Conservation (phyloP, 2,797 vertebrate species). For the Hypotaenidia philippensis region DNA sequence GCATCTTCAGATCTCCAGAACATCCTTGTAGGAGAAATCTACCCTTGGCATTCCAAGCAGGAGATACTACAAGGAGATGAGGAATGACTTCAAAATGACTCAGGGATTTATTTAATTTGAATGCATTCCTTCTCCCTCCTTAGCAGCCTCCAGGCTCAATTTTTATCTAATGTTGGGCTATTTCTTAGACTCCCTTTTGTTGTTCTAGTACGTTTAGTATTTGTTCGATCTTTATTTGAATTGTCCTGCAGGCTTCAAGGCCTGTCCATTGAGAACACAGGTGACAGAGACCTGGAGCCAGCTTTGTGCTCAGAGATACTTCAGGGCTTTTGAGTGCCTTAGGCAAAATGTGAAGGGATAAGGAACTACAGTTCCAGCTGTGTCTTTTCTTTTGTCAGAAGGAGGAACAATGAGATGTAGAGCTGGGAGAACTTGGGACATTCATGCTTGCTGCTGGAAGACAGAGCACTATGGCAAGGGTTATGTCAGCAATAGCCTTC, state of each 20-base stretch:
- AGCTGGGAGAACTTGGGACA: neutral
- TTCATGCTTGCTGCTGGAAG: neutral
- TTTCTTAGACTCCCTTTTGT: neutral
- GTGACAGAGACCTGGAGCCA: slow-evolving; percentile 3
- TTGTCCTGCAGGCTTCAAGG: slow-evolving; percentile 28
- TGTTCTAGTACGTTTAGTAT: neutral
- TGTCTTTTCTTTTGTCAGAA: neutral
- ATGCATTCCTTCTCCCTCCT: neutral
- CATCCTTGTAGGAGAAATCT: neutral
- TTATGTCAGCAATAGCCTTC: neutral
- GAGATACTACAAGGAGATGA: neutral
- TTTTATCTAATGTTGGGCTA: neutral
- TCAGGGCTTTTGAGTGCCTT: neutral
- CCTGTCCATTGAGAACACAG: neutral
- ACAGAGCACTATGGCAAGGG: fast-evolving
- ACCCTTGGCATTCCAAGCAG: neutral
- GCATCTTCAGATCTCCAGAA: neutral
- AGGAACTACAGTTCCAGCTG: neutral
- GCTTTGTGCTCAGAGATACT: neutral
- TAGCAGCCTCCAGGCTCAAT: neutral
- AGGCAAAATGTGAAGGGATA: slow-evolving; percentile 35
- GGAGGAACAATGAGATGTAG: neutral
- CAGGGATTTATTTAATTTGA: slow-evolving; percentile 16
- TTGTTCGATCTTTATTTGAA: slow-evolving; percentile 11
- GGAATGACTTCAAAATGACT: neutral